Evolutionary conservation across 2,797 vertebrate species (phyloP).

Genomic region (Phoxinus dragarum): DNA sequence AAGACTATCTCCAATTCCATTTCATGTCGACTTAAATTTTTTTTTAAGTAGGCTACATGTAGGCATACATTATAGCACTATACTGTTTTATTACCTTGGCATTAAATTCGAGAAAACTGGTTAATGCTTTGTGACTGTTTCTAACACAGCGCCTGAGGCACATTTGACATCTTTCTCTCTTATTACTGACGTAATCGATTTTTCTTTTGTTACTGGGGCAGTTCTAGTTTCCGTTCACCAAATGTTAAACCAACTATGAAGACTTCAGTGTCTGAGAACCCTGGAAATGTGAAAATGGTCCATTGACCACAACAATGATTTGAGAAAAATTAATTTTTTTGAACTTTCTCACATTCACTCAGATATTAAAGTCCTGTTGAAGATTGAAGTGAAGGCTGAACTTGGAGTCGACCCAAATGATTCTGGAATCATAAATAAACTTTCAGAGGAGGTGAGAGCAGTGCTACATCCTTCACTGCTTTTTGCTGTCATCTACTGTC

Average conservation of each 20-base stretch:
- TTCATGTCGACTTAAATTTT: neutral
- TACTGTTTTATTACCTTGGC: neutral
- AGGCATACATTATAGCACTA: neutral
- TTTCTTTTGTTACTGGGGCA: neutral
- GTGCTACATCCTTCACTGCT: neutral
- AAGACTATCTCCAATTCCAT: neutral
- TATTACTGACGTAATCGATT: neutral
- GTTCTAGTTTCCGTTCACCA: neutral
- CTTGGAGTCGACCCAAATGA: slow-evolving; percentile 13
- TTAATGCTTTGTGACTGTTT: no score
- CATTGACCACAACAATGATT: neutral
- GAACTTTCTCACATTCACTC: neutral
- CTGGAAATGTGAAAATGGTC: neutral
- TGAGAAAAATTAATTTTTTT: no score
- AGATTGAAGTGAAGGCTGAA: neutral
- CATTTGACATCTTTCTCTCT: no score
- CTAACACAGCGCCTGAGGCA: no score
- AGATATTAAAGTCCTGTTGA: slow-evolving; percentile 17
- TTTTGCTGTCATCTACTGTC: neutral
- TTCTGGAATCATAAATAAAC: neutral
- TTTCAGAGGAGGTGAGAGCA: slow-evolving; percentile 29
- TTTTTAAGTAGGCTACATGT: neutral
- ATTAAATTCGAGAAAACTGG: no score
- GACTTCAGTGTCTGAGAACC: neutral
- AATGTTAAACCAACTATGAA: neutral